Percentiles rank a stretch among this genome's conserved stretches.
phyloP scores from a whole-genome alignment of 2,888 invertebrate species.

The Tenodera sinensis region DNA sequence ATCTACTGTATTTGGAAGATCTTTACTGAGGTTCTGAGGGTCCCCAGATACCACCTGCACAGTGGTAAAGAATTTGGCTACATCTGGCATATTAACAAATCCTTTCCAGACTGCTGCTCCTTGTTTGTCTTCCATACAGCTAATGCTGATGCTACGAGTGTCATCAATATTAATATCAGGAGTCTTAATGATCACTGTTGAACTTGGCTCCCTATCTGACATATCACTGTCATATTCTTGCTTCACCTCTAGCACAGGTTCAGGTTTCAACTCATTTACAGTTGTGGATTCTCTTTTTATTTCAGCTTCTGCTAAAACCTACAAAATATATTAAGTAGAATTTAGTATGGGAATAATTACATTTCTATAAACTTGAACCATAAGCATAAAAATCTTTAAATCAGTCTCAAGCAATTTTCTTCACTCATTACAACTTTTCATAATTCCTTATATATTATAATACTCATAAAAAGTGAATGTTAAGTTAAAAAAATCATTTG shows the following conservation, averaged over 20 bases:
- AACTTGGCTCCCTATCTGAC: constrained; percentile 71
- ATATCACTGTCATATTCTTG: constrained; percentile 32
- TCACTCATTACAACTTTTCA: too few species aligned
- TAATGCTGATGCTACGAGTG: constrained; percentile 31
- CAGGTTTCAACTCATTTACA: constrained; percentile 24
- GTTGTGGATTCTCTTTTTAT: neutral
- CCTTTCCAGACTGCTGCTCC: constrained; percentile 69
- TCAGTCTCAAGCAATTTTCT: too few species aligned
- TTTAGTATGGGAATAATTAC: too few species aligned
- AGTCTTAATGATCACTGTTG: constrained; percentile 68
- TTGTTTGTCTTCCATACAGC: constrained; percentile 38
- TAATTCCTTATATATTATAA: too few species aligned
- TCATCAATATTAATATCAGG: constrained; percentile 43
- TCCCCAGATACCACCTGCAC: constrained; percentile 75
- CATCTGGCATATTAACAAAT: constrained; percentile 84
- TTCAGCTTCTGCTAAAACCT: neutral
- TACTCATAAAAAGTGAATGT: too few species aligned
- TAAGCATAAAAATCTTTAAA: too few species aligned
- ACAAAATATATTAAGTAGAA: neutral
- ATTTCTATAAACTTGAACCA: too few species aligned
- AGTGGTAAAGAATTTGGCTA: constrained; percentile 80
- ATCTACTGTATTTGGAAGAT: constrained; percentile 72
- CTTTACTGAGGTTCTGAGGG: constrained; percentile 63
- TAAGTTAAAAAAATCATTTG: too few species aligned
- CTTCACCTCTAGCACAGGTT: constrained; percentile 27